Conservation (phyloP, 1,140 invertebrate genomes). For the Cydia splendana region DNA sequence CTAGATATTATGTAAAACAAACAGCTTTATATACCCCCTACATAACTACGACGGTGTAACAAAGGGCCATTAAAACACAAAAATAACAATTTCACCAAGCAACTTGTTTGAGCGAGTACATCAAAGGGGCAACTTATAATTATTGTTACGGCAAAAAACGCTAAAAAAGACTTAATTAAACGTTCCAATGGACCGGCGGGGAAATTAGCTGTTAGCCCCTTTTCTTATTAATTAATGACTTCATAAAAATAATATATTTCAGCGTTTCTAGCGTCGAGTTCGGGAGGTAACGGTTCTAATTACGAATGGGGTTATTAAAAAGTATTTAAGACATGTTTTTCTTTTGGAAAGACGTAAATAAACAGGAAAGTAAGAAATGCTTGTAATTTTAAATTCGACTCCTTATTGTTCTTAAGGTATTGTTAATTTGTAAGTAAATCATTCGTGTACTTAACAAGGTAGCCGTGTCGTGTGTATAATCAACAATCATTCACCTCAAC, state of each 20-base stretch:
- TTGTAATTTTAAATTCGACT: too few relatives aligned
- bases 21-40: background rate
- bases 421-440: too few relatives aligned
- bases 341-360: too few relatives aligned
- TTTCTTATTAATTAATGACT: slow-evolving; percentile 53
- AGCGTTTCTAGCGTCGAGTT: slow-evolving; percentile 7
- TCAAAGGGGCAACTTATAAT: slow-evolving; percentile 57
- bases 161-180: slow-evolving; percentile 55
- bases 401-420: too few relatives aligned
- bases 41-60: background rate
- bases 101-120: slow-evolving; percentile 34
- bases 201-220: slow-evolving; percentile 51
- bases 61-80: background rate
- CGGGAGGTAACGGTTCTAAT: background rate
- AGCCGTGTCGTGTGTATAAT: too few relatives aligned
- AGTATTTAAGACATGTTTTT: background rate
- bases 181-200: slow-evolving; percentile 47
- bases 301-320: slow-evolving; percentile 7
- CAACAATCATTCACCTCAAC: too few relatives aligned
- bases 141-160: slow-evolving; percentile 51
- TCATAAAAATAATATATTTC: slow-evolving; percentile 38
- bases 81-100: background rate
- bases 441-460: too few relatives aligned
- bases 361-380: too few relatives aligned
- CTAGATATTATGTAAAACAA: background rate